Conservation (phyloP, 2,113 vertebrate genomes). For the Equus przewalskii region DNA sequence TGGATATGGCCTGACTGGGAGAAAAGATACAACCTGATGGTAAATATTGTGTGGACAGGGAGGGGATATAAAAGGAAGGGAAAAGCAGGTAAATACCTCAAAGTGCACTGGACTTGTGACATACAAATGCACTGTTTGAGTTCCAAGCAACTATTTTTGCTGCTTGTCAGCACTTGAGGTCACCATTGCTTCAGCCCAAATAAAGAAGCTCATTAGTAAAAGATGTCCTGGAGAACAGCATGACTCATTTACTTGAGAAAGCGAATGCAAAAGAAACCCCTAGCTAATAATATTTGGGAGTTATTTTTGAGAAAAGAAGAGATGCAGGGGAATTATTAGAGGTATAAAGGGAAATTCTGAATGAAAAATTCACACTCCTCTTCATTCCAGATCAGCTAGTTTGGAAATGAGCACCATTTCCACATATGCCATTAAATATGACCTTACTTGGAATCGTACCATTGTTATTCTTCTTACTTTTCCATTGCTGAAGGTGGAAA, state of each 20-base stretch:
- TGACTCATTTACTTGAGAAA: slow-evolving; percentile 62
- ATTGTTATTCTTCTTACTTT: neutral
- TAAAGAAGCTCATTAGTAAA: slow-evolving; percentile 61
- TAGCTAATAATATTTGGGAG: slow-evolving; percentile 69
- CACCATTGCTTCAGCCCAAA: slow-evolving; percentile 57
- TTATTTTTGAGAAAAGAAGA: slow-evolving; percentile 70
- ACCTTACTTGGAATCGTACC: neutral
- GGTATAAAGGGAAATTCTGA: slow-evolving; percentile 37
- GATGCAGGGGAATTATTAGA: slow-evolving; percentile 1
- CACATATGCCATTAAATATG: neutral
- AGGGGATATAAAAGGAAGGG: neutral
- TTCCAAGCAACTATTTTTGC: slow-evolving; percentile 49
- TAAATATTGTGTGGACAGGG: neutral
- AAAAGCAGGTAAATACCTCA: neutral
- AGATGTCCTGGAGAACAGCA: slow-evolving; percentile 30
- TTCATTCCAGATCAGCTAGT: slow-evolving; percentile 4
- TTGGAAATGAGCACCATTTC: neutral
- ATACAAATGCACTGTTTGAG: neutral
- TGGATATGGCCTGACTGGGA: neutral
- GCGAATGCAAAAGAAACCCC: slow-evolving; percentile 52
- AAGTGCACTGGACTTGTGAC: neutral
- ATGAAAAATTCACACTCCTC: slow-evolving; percentile 44
- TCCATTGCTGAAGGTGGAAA: neutral
- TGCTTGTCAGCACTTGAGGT: slow-evolving; percentile 54
- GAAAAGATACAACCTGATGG: neutral